Evolutionary conservation across 2,797 vertebrate species (phyloP), one percentile per base, ranked within the genome.

Genomic region (Thripadectes ignobilis): DNA sequence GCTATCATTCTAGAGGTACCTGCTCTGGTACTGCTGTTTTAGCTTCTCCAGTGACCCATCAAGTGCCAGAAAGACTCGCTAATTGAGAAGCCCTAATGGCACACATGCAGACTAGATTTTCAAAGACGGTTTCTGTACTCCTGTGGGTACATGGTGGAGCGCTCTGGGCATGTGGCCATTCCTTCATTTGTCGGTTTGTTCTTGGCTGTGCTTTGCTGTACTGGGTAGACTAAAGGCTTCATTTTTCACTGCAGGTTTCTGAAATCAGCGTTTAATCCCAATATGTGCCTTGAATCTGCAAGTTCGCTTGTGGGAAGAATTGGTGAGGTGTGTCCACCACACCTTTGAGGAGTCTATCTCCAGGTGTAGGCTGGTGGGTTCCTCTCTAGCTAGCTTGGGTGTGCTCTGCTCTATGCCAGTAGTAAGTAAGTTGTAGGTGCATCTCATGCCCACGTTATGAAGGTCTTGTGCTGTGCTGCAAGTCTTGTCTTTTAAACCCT

Each of bases 141-240:
- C 86, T 92, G 75, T 52, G 74, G 85, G 6, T 88, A 30, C 80
- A 38, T 12, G 2, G 78, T 78, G 71, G 69, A 96, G 95, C 41
- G 4, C 67, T 94, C 93, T 95, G 95, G 94, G 95, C 94, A 76
- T 10, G 74, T 41, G 84, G 95, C 95, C 93, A 96, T 97, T 89
- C 83, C 85, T 89, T 93, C 89, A 71, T 94, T 82, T 93, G 51
- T 85, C 0, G 0, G 54, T 86, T 91, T 91, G 80, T 83, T 96
- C 92, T 94, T 96, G 93, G 95, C 94, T 93, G 66, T 75, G 69
- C 88, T 96, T 86, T 89, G 65, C 89, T 92, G 61, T 79, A 10
- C 7, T 24, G 76, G 43, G 27, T 74, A 80, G 71, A 78, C n/a
- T 68, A 62, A 91, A 95, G 86, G 74, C 76, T 95, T 95, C 48